Conservation (phyloP, 2,113 vertebrate genomes). For the Pampusana beccarii region DNA sequence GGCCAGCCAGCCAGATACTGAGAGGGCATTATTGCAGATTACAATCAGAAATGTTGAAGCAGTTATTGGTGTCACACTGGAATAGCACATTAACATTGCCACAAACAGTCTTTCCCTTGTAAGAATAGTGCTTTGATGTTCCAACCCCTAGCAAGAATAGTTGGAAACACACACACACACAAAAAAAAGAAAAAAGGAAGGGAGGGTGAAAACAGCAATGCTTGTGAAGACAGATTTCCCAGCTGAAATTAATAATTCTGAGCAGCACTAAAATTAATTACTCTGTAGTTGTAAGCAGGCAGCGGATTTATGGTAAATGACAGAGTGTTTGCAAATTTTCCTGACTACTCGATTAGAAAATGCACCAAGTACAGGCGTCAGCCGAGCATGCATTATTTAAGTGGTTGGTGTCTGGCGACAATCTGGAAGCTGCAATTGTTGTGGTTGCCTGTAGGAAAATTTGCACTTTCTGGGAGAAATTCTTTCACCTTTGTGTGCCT, state of each 20-base stretch:
- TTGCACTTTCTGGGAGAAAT: slow-evolving; percentile 82
- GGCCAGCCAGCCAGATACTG: neutral
- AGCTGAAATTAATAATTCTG: slow-evolving; percentile 76
- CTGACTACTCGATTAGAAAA: slow-evolving; percentile 81
- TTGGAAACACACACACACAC: neutral
- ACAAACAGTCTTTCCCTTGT: slow-evolving; percentile 13
- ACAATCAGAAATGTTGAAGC: slow-evolving; percentile 4
- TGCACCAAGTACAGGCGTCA: slow-evolving; percentile 74
- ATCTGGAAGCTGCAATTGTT: slow-evolving; percentile 79
- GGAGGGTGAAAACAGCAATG: neutral
- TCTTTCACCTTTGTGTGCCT: slow-evolving; percentile 85
- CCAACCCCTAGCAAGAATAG: neutral
- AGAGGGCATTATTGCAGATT: slow-evolving; percentile 21
- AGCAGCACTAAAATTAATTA: slow-evolving; percentile 78
- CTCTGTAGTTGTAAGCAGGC: slow-evolving; percentile 76
- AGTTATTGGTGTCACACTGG: neutral
- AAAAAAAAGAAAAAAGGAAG: no score
- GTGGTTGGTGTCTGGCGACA: slow-evolving; percentile 80
- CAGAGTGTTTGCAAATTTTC: slow-evolving; percentile 81
- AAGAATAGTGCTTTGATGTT: slow-evolving; percentile 11
- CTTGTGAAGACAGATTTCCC: slow-evolving; percentile 50
- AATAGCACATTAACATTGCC: neutral
- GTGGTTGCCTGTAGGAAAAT: slow-evolving; percentile 81
- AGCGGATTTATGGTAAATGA: slow-evolving; percentile 85
- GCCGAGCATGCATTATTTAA: slow-evolving; percentile 83